Conservation (phyloP, 2,888 invertebrate species). For the Brachyopa scutellaris region DNA sequence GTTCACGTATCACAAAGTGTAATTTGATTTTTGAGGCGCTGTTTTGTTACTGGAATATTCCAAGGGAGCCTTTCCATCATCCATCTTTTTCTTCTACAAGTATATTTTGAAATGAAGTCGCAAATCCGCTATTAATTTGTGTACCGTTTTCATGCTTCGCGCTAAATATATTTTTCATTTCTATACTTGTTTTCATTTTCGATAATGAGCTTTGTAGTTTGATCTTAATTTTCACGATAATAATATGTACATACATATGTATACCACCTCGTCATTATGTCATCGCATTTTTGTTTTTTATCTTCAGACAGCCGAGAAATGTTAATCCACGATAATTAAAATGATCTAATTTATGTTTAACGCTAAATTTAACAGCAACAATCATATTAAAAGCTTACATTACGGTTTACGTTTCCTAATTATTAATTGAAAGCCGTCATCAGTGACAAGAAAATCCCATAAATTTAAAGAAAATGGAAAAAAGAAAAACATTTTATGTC, state of each 20-base stretch:
- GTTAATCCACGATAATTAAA: not conserved
- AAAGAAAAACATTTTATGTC: constrained; percentile 1
- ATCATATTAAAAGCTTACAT: constrained; percentile 29
- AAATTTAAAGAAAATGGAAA: constrained; percentile 6
- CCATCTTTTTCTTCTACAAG: too few relatives aligned
- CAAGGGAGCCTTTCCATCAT: too few relatives aligned
- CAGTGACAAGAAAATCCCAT: constrained; percentile 22
- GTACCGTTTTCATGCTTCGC: too few relatives aligned
- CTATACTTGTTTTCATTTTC: too few relatives aligned
- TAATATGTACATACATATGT: too few relatives aligned
- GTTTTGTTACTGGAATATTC: too few relatives aligned
- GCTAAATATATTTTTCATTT: too few relatives aligned
- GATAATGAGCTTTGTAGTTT: too few relatives aligned
- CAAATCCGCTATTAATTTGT: too few relatives aligned
- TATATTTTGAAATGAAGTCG: too few relatives aligned
- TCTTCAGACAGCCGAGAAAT: not conserved
- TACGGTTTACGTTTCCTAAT: constrained; percentile 16
- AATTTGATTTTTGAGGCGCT: too few relatives aligned
- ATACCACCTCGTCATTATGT: not conserved
- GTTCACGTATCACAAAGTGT: too few relatives aligned
- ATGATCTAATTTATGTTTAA: constrained; percentile 11
- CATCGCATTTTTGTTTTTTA: not conserved
- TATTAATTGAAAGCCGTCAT: constrained; percentile 45
- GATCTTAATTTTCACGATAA: not conserved
- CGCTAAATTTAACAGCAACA: constrained; percentile 24